These are phyloP conservation scores for Morinoia aosen DNA, from an alignment of 2,888 invertebrate species.

Conservation along the genomic window DNA sequence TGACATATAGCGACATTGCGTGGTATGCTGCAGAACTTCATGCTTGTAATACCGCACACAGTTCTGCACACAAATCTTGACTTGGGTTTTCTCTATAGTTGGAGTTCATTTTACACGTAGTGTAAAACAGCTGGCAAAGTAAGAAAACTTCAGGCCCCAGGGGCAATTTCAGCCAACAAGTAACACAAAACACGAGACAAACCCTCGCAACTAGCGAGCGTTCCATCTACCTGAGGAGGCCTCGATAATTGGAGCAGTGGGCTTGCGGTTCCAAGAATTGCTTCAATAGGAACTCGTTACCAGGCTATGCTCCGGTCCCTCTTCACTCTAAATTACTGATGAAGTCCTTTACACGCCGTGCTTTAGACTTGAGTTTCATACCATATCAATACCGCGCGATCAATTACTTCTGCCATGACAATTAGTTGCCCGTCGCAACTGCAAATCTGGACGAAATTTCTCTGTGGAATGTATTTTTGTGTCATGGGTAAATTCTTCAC, in stretches of 20 bases:
- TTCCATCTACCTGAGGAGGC: background rate
- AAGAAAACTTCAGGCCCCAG: background rate
- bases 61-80: background rate
- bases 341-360: conserved; percentile 1
- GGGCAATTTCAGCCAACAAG: background rate
- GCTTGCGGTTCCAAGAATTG: conserved; percentile 1
- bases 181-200: background rate
- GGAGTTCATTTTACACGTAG: background rate
- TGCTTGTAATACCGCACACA: too few species aligned
- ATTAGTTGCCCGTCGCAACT: background rate
- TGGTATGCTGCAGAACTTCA: too few species aligned
- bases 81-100: background rate
- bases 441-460: background rate
- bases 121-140: background rate
- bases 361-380: background rate
- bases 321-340: background rate
- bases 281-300: conserved; percentile 46
- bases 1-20: too few species aligned
- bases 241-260: conserved; percentile 7
- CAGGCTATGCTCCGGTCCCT: background rate
- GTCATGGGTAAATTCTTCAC: background rate
- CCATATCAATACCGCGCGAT: background rate
- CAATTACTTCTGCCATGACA: background rate
- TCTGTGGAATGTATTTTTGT: background rate
- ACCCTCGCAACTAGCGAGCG: background rate